Base-by-base conservation (phyloP, 2,113 vertebrate species). In the Cynoglossus semilaevis region DNA sequence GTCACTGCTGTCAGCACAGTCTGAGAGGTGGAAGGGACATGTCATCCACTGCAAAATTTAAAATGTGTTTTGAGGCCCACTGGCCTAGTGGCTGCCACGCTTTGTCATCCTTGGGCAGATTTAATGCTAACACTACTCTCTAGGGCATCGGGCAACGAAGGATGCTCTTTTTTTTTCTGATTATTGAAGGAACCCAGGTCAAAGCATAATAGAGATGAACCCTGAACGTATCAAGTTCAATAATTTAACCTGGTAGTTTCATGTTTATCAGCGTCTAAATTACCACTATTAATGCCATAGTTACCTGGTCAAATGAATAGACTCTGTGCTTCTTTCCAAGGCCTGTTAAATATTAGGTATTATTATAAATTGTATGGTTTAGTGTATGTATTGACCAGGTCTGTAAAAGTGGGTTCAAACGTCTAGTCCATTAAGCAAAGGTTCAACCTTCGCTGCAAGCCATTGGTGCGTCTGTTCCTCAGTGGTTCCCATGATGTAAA, bases 1-100 rank as follows among this genome's bases (percentile, higher is more conserved):
- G 85, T 86, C 82, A 81, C 22, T 58, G 46, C 58, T 87, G 84
- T 87, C 79, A 81, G 70, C 59, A 54, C 36, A 63, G 73, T 68
- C 59, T 41, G 58, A 82, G 77, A 76, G 72, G 66, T 79, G 74
- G 80, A 78, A 58, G 72, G 70, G 65, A 76, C 70, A 51, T 85
- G 86, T 81, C 81, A 87, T 84, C 79, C 73, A 51, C 53, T 29
- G 60, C 65, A 78, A 83, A 77, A 90, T 86, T 82, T 88, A 80
- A 84, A 87, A 88, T 85, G 78, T 79, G 72, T 86, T 82, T 82
- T 86, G 69, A 74, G 78, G 76, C 68, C 85, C 66, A 67, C 58
- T 64, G 57, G 73, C 82, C 67, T 78, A 85, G 80, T 86, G 79
- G 70, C 78, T 80, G 84, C 80, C 84, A 84, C 75, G 60, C 70